Base-by-base conservation (phyloP, 2,797 vertebrate species). In the Hypotaenidia okinawae region DNA sequence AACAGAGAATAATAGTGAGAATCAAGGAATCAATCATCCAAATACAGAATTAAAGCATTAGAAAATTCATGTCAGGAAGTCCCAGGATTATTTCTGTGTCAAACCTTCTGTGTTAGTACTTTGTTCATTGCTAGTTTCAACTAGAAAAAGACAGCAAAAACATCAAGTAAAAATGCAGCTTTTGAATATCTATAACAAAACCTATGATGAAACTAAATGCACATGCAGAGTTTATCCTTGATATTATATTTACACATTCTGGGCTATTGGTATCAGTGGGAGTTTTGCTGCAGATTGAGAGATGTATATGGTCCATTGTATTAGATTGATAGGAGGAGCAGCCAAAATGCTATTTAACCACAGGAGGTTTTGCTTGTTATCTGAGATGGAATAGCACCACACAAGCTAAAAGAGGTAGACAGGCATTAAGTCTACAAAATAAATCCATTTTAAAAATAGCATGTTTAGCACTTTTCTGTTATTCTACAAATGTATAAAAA, bases 351-450 rank as follows among this genome's bases (percentile, higher is more conserved):
- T 89, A 13, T 77, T 95, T 93, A 93, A 86, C 63, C 69, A 86
- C 73, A 91, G 81, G 78, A 93, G 37, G 16, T 51, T 94, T 76
- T 85, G 23, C 49, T 83, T 94, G 28, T 95, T 95, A 84, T 55
- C 61, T 69, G 59, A 84, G 69, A 80, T 67, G 24, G 33, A 87
- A 84, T 39, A 95, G 35, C 57, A 92, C 57, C 54, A 64, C 12
- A 79, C 61, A 74, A 93, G 43, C 55, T 55, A 49, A 87, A 86
- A 92, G 7, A 54, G 1, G 19, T 62, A 63, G 16, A 67, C 16
- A 5, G n/a, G 41, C 15, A 54, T 54, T 59, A 87, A 77, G 19
- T 39, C 16, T 73, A 77, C 2, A 54, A 89, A 84, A 89, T 35
- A 21, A 84, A 78, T n/a, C 85, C n/a, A 33, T 49, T 61, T 35